Conservation (phyloP, 2,797 vertebrate genomes). For the Cetoscarus ocellatus region DNA sequence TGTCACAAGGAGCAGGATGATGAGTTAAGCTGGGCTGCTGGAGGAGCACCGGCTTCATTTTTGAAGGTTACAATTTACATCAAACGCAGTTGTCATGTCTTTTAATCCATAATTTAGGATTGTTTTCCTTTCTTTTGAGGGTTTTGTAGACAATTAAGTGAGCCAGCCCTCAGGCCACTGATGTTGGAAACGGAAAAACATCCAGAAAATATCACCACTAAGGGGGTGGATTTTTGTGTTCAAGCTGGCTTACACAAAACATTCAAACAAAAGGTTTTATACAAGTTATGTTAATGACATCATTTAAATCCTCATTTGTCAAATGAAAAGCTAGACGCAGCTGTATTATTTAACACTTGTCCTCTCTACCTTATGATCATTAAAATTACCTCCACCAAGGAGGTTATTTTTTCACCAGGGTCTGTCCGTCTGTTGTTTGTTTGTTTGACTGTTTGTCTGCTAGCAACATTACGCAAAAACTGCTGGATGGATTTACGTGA, state of each 20-base stretch:
- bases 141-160: not conserved
- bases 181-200: conserved; percentile 5
- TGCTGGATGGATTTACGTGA: too few relatives aligned
- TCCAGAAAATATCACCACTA: not conserved
- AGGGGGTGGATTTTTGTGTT: not conserved
- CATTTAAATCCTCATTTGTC: too few relatives aligned
- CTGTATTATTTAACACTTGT: too few relatives aligned
- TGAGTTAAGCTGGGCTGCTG: conserved; percentile 64
- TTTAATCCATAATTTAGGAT: conserved; percentile 20
- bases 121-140: not conserved
- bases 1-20: conserved; percentile 68
- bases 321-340: not conserved
- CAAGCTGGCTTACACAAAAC: not conserved
- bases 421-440: too few relatives aligned
- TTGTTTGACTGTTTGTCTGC: too few relatives aligned
- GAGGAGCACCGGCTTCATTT: conserved; percentile 29
- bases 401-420: too few relatives aligned
- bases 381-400: too few relatives aligned
- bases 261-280: not conserved
- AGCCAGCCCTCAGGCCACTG: not conserved
- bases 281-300: too few relatives aligned
- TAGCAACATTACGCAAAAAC: too few relatives aligned
- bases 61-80: conserved; percentile 58
- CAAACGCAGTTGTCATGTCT: conserved; percentile 27
- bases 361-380: too few relatives aligned